These are phyloP conservation scores for Epinotia nisella DNA, from an alignment of 2,888 invertebrate genomes.

Conservation along the genomic window DNA sequence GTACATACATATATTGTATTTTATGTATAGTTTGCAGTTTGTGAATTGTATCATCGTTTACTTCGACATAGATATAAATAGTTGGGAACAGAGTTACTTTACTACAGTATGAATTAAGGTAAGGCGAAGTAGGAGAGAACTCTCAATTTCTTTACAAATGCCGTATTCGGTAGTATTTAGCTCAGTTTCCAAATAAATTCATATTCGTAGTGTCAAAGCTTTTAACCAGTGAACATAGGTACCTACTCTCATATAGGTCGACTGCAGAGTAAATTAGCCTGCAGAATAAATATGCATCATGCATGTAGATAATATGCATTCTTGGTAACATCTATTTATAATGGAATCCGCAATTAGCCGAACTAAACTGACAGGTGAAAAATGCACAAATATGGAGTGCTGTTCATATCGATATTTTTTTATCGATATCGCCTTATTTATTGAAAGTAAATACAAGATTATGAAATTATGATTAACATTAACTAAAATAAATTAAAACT, in stretches of 20 bases:
- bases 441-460: too few species aligned
- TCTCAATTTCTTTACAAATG: not conserved
- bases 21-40: not conserved
- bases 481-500: too few species aligned
- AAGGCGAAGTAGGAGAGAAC: not conserved
- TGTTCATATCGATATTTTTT: too few species aligned
- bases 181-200: not conserved
- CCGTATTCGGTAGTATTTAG: not conserved
- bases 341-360: too few species aligned
- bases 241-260: not conserved
- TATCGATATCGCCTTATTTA: too few species aligned
- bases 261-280: not conserved
- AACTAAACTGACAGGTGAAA: too few species aligned
- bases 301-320: too few species aligned
- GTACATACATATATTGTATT: not conserved
- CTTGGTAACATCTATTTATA: too few species aligned
- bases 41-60: slow-evolving; percentile 5
- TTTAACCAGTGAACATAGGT: slow-evolving; percentile 35
- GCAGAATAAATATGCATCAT: not conserved
- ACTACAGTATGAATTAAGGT: not conserved
- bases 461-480: too few species aligned
- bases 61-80: slow-evolving; percentile 1
- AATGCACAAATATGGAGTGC: too few species aligned
- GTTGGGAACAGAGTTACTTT: not conserved
- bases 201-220: slow-evolving; percentile 19